Evolutionary conservation across 2,888 invertebrate species (phyloP).

Genomic region (Caenorhabditis virilis): DNA sequence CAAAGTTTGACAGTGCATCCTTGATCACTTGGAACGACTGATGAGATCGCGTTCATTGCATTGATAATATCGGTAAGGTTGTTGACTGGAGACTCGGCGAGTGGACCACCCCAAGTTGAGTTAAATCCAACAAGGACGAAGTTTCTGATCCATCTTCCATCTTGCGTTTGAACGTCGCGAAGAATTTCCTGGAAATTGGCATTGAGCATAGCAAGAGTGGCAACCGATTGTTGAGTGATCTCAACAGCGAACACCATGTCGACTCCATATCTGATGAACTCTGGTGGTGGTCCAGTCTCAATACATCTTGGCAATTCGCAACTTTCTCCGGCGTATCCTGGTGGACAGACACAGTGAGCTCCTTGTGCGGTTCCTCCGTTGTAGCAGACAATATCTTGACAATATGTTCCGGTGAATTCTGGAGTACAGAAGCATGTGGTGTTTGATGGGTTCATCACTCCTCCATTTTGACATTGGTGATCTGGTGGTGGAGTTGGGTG

Average conservation of each 20-base stretch:
- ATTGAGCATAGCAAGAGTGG: constrained; percentile 34
- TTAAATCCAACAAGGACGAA: constrained; percentile 52
- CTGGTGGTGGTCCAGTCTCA: constrained; percentile 39
- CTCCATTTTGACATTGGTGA: constrained; percentile 57
- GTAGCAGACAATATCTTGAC: constrained; percentile 49
- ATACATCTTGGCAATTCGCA: constrained; percentile 51
- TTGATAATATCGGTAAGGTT: constrained; percentile 24
- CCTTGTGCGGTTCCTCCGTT: constrained; percentile 54
- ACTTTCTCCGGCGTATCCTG: constrained; percentile 47
- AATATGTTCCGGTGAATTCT: constrained; percentile 49
- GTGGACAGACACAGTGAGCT: constrained; percentile 48
- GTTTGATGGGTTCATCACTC: constrained; percentile 48
- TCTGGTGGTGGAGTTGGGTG: constrained; percentile 48
- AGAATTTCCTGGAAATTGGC: constrained; percentile 42
- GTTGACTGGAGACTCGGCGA: constrained; percentile 27
- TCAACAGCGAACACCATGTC: constrained; percentile 57
- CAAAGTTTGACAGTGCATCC: constrained; percentile 47
- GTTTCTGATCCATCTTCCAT: constrained; percentile 46
- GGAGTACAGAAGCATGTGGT: constrained; percentile 57
- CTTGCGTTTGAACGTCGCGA: constrained; percentile 41
- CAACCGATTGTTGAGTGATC: constrained; percentile 35
- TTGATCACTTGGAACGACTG: constrained; percentile 27
- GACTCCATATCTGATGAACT: constrained; percentile 35
- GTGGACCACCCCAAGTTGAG: constrained; percentile 52
- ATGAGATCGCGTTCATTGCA: constrained; percentile 26